A percentile compares a stretch with the other conserved stretches of the same genome.
phyloP scores from a whole-genome alignment of 2,888 invertebrate species.

The Anticlea derivata region DNA sequence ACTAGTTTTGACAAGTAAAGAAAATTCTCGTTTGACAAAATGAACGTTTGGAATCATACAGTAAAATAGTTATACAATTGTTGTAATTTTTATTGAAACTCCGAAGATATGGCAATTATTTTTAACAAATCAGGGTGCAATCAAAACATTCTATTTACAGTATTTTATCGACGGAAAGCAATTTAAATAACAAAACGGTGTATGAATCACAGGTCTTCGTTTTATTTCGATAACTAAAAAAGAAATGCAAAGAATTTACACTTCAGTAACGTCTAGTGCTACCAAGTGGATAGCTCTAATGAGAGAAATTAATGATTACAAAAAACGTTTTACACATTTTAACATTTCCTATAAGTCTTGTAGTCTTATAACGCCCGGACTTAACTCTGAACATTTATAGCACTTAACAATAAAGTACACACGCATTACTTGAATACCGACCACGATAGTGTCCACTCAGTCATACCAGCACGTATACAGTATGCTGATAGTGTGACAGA shows the following conservation, averaged over 20 bases:
- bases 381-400: conserved; percentile 67
- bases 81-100: conserved; percentile 39
- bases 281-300: conserved; percentile 75
- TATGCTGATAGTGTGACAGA: conserved; percentile 45
- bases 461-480: conserved; percentile 55
- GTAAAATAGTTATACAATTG: conserved; percentile 31
- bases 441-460: conserved; percentile 52
- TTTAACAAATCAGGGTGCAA: conserved; percentile 25
- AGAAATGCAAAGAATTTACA: conserved; percentile 82
- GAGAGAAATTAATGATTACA: conserved; percentile 79
- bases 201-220: conserved; percentile 81
- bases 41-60: not conserved
- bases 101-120: conserved; percentile 35
- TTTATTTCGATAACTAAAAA: conserved; percentile 79
- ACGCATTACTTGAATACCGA: conserved; percentile 60
- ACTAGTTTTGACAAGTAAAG: too few species aligned
- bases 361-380: conserved; percentile 76
- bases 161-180: conserved; percentile 21
- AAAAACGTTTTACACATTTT: conserved; percentile 78
- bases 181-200: conserved; percentile 56
- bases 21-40: too few species aligned
- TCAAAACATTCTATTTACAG: conserved; percentile 21
- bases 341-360: conserved; percentile 83
- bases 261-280: conserved; percentile 78
- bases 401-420: conserved; percentile 74